These are phyloP conservation scores for Lipophrys pholis DNA, from an alignment of 2,113 vertebrate species.

Conservation along the genomic window DNA sequence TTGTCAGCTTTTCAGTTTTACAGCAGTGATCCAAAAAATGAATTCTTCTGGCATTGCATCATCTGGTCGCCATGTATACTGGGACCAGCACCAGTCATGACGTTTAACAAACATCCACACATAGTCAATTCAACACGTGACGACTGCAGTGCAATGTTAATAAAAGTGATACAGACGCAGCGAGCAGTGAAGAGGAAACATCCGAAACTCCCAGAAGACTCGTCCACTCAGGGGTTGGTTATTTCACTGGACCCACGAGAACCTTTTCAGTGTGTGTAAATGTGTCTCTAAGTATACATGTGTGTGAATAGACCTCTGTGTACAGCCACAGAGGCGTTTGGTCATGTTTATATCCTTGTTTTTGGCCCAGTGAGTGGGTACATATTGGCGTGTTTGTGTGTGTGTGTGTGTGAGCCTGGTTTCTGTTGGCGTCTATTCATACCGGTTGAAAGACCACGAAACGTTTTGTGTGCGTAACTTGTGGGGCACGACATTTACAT, in stretches of 20 bases:
- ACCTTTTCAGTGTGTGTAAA: slow-evolving; percentile 54
- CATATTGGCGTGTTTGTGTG: slow-evolving; percentile 32
- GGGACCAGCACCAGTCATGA: too few species aligned
- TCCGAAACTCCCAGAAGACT: slow-evolving; percentile 41
- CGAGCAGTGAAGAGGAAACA: slow-evolving; percentile 46
- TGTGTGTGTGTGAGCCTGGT: slow-evolving; percentile 23
- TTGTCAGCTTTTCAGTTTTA: too few species aligned
- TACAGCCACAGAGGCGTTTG: slow-evolving; percentile 74
- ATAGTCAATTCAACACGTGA: too few species aligned
- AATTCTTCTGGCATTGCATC: too few species aligned
- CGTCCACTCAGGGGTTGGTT: slow-evolving; percentile 51
- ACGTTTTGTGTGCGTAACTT: slow-evolving; percentile 20
- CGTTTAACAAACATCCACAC: too few species aligned
- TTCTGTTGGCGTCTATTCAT: neutral
- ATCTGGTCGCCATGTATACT: too few species aligned
- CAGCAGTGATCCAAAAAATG: too few species aligned
- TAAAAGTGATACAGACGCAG: slow-evolving; percentile 10
- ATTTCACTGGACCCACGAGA: slow-evolving; percentile 64
- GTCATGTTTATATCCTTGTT: slow-evolving; percentile 78
- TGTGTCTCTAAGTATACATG: slow-evolving; percentile 26
- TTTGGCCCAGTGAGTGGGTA: slow-evolving; percentile 66
- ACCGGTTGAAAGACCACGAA: slow-evolving; percentile 5
- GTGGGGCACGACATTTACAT: slow-evolving; percentile 33
- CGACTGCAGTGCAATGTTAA: neutral
- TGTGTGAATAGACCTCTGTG: slow-evolving; percentile 66